Base-by-base conservation (phyloP, 2,888 invertebrate genomes). In the Chaitophorus viminalis region DNA sequence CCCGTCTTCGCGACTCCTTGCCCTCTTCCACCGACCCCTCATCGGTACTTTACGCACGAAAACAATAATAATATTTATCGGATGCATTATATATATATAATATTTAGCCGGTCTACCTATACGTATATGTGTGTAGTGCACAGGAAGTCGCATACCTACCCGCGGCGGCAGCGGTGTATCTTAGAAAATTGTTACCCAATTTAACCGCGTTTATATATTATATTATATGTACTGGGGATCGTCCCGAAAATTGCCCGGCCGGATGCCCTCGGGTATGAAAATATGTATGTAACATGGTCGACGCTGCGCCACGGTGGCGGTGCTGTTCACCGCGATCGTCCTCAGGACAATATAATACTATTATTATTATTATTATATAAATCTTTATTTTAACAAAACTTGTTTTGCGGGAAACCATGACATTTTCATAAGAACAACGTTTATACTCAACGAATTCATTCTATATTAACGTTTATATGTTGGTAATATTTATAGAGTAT, bases 51-150 rank as follows among this genome's bases (percentile, higher is more conserved):
- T 33, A 18, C 46, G 25, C 70, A 82, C 82, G 25, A 70, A 74
- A 70, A 74, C 31, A 82, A 82, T 72, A 82, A 82, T 72, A 83
- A 82, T 72, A 79, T 60, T 60, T 79, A 79, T 78, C 85, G 85
- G 85, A 85, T 70, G 33, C 54, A 17, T 33, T 77, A 79, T 78
- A 18, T 31, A 6, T 3, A 65, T 36, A 46, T 68, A 39, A 84
- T 83, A 60, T 75, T 31, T 77, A 70, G 70, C 31, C 70, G 29
- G 29, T 65, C 8, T 9, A 6, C 6, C 8, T 46, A 9, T 46
- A 9, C 9, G 46, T 46, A 9, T 46, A 14, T 46, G 46, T 46
- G 46, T 46, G 14, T 46, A 46, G 14, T 17, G 14, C 29, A 77
- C 77, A 39, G 39, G 77, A 77, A 77, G 52, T 46, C 77, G 52